These are phyloP conservation scores for Diorhabda sublineata DNA, from an alignment of 1,140 invertebrate genomes.

Conservation along the genomic window DNA sequence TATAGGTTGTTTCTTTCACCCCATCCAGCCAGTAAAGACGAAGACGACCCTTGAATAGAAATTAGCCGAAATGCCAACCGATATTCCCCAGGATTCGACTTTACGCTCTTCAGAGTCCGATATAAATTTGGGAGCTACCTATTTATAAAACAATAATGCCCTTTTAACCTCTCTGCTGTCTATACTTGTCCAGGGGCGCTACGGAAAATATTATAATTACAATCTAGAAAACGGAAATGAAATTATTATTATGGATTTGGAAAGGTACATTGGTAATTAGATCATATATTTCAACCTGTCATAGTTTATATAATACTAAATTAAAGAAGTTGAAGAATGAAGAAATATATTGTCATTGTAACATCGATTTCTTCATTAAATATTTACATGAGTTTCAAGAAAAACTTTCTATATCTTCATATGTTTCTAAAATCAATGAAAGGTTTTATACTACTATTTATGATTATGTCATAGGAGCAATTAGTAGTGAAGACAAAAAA, in stretches of 20 bases:
- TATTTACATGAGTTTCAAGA: not conserved
- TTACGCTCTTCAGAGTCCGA: constrained; percentile 29
- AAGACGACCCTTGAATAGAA: constrained; percentile 32
- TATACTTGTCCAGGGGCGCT: constrained; percentile 9
- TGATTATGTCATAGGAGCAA: too few species aligned
- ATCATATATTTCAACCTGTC: too few species aligned
- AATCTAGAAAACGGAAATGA: not conserved
- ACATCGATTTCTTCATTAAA: not conserved
- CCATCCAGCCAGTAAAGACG: constrained; percentile 27
- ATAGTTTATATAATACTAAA: too few species aligned
- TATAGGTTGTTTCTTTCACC: constrained; percentile 34
- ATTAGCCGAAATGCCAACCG: constrained; percentile 29
- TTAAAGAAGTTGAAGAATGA: too few species aligned
- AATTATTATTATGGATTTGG: not conserved
- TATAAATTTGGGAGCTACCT: constrained; percentile 37
- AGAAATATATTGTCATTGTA: too few species aligned
- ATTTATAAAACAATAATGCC: constrained; percentile 38
- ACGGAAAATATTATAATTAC: not conserved
- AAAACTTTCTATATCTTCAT: not conserved
- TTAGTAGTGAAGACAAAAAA: too few species aligned
- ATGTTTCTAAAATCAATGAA: not conserved
- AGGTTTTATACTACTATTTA: not conserved
- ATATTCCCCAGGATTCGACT: constrained; percentile 28
- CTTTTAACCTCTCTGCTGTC: constrained; percentile 35
- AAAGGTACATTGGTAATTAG: too few species aligned